These are phyloP conservation scores for Lasioglossum pauxillum DNA, from an alignment of 2,888 invertebrate species.

Conservation along the genomic window DNA sequence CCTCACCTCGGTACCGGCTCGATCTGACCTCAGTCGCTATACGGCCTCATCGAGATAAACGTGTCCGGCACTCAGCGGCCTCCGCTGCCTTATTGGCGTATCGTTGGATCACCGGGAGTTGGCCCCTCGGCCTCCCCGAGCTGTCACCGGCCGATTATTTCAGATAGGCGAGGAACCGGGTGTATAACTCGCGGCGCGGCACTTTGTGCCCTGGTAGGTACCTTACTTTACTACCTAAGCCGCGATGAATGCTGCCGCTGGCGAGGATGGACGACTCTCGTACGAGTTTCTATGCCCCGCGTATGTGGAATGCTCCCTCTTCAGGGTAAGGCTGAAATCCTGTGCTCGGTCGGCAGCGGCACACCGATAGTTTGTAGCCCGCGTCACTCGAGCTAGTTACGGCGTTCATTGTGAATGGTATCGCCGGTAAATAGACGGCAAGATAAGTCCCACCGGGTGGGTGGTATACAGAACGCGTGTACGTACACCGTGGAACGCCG, in stretches of 20 bases:
- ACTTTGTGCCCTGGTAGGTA: conserved; percentile 58
- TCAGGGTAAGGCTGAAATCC: conserved; percentile 43
- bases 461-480: conserved; percentile 45
- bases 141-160: conserved; percentile 70
- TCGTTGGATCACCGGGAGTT: conserved; percentile 72
- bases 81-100: conserved; percentile 76
- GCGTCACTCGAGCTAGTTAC: conserved; percentile 49
- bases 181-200: conserved; percentile 61
- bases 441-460: conserved; percentile 47
- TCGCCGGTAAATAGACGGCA: conserved; percentile 57
- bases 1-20: conserved; percentile 37
- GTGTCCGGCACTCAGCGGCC: conserved; percentile 49
- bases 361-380: conserved; percentile 30
- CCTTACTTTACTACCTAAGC: conserved; percentile 44
- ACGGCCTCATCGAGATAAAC: conserved; percentile 64
- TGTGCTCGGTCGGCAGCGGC: conserved; percentile 3
- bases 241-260: conserved; percentile 62
- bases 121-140: background rate
- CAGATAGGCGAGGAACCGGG: conserved; percentile 61
- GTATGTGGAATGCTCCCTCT: conserved; percentile 48
- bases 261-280: conserved; percentile 47
- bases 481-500: background rate
- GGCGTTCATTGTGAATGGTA: conserved; percentile 55
- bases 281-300: conserved; percentile 19
- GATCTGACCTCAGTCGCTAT: conserved; percentile 54